Evolutionary conservation across 30 jellyfish, hydroid and myxozoan species (phyloP).

Genomic region (Aurelia aurita): DNA sequence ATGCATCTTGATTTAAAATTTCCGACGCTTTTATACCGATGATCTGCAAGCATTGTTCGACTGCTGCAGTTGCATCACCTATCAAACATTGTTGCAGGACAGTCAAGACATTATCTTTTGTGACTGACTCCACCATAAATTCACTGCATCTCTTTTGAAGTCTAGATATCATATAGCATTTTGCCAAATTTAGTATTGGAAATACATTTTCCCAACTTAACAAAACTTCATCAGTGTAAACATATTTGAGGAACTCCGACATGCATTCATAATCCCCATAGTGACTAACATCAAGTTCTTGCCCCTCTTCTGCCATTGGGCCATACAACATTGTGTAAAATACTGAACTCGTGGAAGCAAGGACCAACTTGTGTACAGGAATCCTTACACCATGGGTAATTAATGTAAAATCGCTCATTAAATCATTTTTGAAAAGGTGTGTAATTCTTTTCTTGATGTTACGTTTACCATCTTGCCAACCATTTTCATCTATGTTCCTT

Average conservation of each 20-base stretch:
- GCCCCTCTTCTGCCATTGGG: not conserved
- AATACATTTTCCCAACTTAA: not conserved
- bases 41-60: not conserved
- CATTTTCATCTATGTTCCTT: too few relatives aligned
- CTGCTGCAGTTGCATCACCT: not conserved
- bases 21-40: not conserved
- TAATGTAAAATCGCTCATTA: too few relatives aligned
- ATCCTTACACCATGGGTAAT: too few relatives aligned
- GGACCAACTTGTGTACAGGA: not conserved
- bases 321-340: not conserved
- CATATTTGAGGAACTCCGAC: not conserved
- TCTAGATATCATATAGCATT: not conserved
- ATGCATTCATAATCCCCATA: not conserved
- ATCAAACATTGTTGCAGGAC: not conserved
- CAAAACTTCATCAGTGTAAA: not conserved
- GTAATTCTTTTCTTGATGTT: too few relatives aligned
- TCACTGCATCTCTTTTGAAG: not conserved
- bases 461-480: too few relatives aligned
- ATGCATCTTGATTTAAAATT: not conserved
- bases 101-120: not conserved
- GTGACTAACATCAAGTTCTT: not conserved
- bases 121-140: not conserved
- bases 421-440: too few relatives aligned
- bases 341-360: too few relatives aligned
- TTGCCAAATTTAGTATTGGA: not conserved